Conservation (phyloP, 2,888 invertebrate species). For the Morpho achilles region DNA sequence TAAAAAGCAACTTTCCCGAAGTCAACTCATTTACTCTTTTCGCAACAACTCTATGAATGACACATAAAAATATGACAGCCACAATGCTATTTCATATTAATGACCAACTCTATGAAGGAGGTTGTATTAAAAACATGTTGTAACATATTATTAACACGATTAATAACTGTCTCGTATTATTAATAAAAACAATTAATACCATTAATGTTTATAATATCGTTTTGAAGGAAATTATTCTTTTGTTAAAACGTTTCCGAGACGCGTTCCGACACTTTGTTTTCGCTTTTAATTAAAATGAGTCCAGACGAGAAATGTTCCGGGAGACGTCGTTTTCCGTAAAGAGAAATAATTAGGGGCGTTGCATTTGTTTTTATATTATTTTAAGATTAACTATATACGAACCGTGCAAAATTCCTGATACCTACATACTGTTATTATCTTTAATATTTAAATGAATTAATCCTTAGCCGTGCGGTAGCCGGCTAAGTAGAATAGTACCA, state of each 20-base stretch:
- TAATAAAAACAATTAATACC: conserved; percentile 6
- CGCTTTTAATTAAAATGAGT: conserved; percentile 72
- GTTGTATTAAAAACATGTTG: too few species aligned
- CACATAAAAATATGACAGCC: too few species aligned
- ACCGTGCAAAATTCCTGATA: neutral
- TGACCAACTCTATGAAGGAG: too few species aligned
- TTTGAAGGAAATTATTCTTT: conserved; percentile 39
- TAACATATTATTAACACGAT: too few species aligned
- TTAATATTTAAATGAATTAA: too few species aligned
- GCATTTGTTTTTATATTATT: conserved; percentile 31
- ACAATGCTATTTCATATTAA: too few species aligned
- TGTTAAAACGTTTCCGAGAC: conserved; percentile 43
- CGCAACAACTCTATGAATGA: too few species aligned
- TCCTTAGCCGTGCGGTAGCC: too few species aligned
- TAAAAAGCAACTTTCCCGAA: too few species aligned
- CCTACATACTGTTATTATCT: neutral
- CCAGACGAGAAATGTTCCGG: conserved; percentile 41
- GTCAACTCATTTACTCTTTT: too few species aligned
- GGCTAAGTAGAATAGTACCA: too few species aligned
- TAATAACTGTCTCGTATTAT: too few species aligned
- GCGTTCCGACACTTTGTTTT: conserved; percentile 57
- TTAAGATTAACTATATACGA: neutral
- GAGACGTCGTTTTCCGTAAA: conserved; percentile 31
- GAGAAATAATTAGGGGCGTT: conserved; percentile 32
- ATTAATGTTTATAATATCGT: conserved; percentile 25